phyloP scores from a whole-genome alignment of 2,113 vertebrate species.

The Salvelinus alpinus region DNA sequence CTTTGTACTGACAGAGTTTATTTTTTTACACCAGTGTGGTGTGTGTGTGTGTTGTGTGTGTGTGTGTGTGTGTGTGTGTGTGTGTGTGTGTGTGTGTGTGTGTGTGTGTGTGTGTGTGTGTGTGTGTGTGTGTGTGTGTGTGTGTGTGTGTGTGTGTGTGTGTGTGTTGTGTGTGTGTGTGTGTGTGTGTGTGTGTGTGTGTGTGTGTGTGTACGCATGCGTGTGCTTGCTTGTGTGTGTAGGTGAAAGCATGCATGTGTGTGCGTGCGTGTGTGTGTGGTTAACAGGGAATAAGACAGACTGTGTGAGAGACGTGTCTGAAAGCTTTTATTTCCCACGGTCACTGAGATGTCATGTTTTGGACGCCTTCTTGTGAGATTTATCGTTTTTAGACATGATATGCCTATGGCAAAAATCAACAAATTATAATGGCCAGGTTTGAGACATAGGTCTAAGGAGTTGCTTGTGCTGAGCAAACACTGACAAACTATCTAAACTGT shows the following conservation, averaged over 20 bases:
- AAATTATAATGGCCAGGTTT: neutral
- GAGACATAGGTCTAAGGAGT: neutral
- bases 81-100: neutral
- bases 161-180: neutral
- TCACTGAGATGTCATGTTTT: conserved; percentile 6
- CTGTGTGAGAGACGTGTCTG: conserved; percentile 32
- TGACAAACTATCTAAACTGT: neutral
- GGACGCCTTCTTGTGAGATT: neutral
- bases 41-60: neutral
- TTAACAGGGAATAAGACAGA: conserved; percentile 17
- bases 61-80: no score
- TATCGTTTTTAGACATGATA: neutral
- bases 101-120: neutral
- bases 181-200: neutral
- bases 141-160: neutral
- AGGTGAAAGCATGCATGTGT: neutral
- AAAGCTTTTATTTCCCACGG: conserved; percentile 16
- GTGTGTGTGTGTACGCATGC: no score
- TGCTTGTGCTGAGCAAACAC: neutral
- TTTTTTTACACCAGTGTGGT: conserved; percentile 20
- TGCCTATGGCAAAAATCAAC: neutral
- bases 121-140: neutral
- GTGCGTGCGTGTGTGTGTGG: neutral
- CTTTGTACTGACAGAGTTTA: conserved; percentile 36
- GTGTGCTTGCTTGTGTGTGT: no score